Evolutionary conservation across 2,888 invertebrate genomes (phyloP), one percentile per base, ranked within the genome.

Genomic region (Synanthedon myopaeformis): DNA sequence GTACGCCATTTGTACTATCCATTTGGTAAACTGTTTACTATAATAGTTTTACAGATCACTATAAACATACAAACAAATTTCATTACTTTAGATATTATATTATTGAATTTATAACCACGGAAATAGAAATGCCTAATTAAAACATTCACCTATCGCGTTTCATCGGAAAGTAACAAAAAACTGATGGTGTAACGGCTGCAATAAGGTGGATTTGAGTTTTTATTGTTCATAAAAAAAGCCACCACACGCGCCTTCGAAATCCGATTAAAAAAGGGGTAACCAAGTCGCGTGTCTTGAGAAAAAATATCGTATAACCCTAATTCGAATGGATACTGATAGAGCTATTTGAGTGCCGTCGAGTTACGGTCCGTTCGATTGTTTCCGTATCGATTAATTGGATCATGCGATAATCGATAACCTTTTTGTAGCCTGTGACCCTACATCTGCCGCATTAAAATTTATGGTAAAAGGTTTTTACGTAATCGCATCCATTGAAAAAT

Each of bases 361-460:
- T 70, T 67, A 68, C 71, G 66, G 69, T 74, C 72, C 74, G 70
- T 72, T 74, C 79, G 79, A 82, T 84, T 84, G 82, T 84, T 82
- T 81, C 82, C 70, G 72, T 84, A 86, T 83, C 84, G 74, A 81
- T 86, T 87, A 87, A 87, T 87, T 86, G 85, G 86, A 85, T 87
- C 80, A 76, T 75, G 80, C 77, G 74, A 77, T 83, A 82, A 87
- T 85, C 86, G 84, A 87, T 87, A 82, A 85, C 79, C 76, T 76
- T 74, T 73, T 63, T 64, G 59, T 66, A 67, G 79, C 78, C 82
- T 79, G 80, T 82, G 82, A 73, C 67, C 72, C 61, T 70, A 70
- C 87, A 87, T 82, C 87, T 87, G 87, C 82, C 73, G 49, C 23
- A 17, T 17, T 13, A 49, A 49, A 49, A 45, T 45, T 45, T 45